Percentiles rank a stretch among this genome's conserved stretches.
These are phyloP conservation scores for Caenorhabditis japonica DNA, from an alignment of 2,888 invertebrate genomes.

Conservation along the genomic window DNA sequence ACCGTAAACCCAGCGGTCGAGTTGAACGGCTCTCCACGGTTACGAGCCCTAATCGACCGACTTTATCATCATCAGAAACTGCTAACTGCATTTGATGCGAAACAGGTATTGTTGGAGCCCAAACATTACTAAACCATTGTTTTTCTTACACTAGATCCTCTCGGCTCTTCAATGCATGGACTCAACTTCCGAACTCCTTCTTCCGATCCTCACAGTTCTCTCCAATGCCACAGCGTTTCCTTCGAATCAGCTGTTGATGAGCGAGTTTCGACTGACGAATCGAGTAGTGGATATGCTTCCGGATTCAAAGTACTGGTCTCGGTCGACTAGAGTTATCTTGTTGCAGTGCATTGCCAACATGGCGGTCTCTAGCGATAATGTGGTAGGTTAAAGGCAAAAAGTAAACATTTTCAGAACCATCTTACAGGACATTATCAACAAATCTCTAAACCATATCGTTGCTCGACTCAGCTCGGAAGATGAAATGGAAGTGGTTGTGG, in stretches of 20 bases:
- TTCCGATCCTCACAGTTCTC: slow-evolving; percentile 71
- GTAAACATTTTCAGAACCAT: too few species aligned
- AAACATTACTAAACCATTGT: too few species aligned
- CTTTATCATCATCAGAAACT: slow-evolving; percentile 70
- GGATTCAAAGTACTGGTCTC: slow-evolving; percentile 62
- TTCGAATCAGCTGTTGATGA: slow-evolving; percentile 69
- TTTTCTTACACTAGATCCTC: slow-evolving; percentile 68
- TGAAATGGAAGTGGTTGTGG: slow-evolving; percentile 72
- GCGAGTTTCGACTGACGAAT: slow-evolving; percentile 67
- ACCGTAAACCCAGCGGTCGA: slow-evolving; percentile 73
- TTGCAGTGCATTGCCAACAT: slow-evolving; percentile 75
- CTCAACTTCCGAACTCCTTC: slow-evolving; percentile 66
- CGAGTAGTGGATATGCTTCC: slow-evolving; percentile 67
- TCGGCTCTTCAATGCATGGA: slow-evolving; percentile 70
- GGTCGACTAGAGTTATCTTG: slow-evolving; percentile 70
- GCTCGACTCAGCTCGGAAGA: slow-evolving; percentile 62
- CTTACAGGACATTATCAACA: slow-evolving; percentile 52
- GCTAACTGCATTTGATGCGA: slow-evolving; percentile 65
- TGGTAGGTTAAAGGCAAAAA: slow-evolving; percentile 14
- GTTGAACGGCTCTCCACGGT: slow-evolving; percentile 61
- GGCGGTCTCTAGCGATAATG: slow-evolving; percentile 62
- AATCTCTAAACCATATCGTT: slow-evolving; percentile 61
- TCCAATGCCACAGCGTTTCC: slow-evolving; percentile 72
- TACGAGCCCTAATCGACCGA: slow-evolving; percentile 66
- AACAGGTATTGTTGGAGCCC: slow-evolving; percentile 49